Evolutionary conservation across 2,797 vertebrate species (phyloP).

Genomic region (Oryzias sinensis): DNA sequence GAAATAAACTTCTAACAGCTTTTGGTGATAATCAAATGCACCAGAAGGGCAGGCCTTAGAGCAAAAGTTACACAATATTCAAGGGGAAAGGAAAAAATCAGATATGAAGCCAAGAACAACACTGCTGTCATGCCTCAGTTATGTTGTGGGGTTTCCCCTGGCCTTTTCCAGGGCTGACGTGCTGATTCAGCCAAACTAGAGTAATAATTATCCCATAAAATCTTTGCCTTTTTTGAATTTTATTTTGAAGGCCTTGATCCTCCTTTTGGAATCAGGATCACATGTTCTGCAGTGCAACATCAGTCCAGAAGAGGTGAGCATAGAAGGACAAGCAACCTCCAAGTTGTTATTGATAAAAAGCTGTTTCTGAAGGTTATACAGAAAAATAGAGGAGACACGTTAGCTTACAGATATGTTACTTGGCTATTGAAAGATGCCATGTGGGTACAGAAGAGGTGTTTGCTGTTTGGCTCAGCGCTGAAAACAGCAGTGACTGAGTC

Average conservation of each 20-base stretch:
- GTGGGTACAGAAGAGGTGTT: constrained; percentile 51
- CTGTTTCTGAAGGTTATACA: constrained; percentile 50
- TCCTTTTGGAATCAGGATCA: constrained; percentile 46
- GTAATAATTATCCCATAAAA: constrained; percentile 30
- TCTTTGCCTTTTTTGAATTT: background rate
- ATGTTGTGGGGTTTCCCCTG: constrained; percentile 35
- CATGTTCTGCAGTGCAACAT: constrained; percentile 43
- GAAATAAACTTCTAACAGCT: constrained; percentile 8
- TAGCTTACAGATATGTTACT: constrained; percentile 38
- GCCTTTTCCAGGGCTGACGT: constrained; percentile 30
- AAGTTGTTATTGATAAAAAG: constrained; percentile 22
- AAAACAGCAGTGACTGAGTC: constrained; percentile 45
- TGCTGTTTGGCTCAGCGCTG: constrained; percentile 39
- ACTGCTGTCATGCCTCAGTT: constrained; percentile 29
- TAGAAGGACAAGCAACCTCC: constrained; percentile 32
- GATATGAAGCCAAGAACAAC: constrained; percentile 22
- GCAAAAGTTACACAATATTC: background rate
- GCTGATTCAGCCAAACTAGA: constrained; percentile 31
- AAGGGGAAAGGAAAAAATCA: constrained; percentile 5
- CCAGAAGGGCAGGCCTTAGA: background rate
- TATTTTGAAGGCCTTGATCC: constrained; percentile 34
- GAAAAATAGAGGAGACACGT: constrained; percentile 53
- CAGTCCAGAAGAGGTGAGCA: constrained; percentile 35
- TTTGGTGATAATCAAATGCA: constrained; percentile 17
- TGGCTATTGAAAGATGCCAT: constrained; percentile 41